These are phyloP conservation scores for rat (Rattus norvegicus) DNA, from an alignment of 2,113 vertebrate species.

Conservation along the genomic window GRCr8 NC_086021.1:75548001-75548500, in stretches of 20 bases:
- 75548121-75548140: conserved; percentile 55
- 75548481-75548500: conserved; percentile 63
- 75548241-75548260: too few relatives aligned
- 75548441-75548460: conserved; percentile 65
- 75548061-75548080: conserved; percentile 75
- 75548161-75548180: conserved; percentile 62
- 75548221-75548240: conserved; percentile 50
- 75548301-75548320: not conserved
- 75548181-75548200: not conserved
- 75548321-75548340: not conserved
- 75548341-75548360: not conserved
- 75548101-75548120: not conserved
- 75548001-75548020: conserved; percentile 60
- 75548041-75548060: conserved; percentile 15
- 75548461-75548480: conserved; percentile 63
- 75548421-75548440: conserved; percentile 66
- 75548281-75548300: not conserved
- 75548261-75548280: not conserved
- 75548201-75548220: conserved; percentile 31
- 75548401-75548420: conserved; percentile 16
- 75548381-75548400: not conserved
- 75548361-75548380: not conserved
- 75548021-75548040: conserved; percentile 60
- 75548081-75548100: conserved; percentile 80
- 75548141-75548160: conserved; percentile 45